Evolutionary conservation across 1,140 invertebrate species (phyloP).

Genomic region (Cyrtorhinus lividipennis): DNA sequence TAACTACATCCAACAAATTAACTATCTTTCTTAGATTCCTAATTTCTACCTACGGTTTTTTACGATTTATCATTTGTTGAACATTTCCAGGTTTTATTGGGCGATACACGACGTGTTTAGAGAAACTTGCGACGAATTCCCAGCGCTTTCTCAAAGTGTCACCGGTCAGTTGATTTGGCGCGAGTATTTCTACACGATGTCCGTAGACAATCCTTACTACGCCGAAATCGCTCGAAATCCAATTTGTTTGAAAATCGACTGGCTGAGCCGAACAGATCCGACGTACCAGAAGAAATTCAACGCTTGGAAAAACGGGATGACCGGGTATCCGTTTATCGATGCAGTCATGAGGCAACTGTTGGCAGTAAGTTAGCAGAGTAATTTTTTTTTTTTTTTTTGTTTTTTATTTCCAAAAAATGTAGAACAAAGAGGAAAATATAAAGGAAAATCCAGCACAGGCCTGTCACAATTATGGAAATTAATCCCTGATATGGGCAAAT

Average conservation of each 20-base stretch:
- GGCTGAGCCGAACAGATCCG: slow-evolving; percentile 40
- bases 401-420: background rate
- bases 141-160: slow-evolving; percentile 32
- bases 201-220: slow-evolving; percentile 46
- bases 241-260: slow-evolving; percentile 57
- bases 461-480: too few relatives aligned
- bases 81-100: slow-evolving; percentile 40
- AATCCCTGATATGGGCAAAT: too few relatives aligned
- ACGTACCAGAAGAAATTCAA: slow-evolving; percentile 35
- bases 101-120: slow-evolving; percentile 43
- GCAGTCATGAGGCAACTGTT: slow-evolving; percentile 53
- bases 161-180: slow-evolving; percentile 59
- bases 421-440: background rate
- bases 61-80: background rate
- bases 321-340: slow-evolving; percentile 63
- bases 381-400: background rate
- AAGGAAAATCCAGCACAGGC: too few relatives aligned
- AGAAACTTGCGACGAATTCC: slow-evolving; percentile 34
- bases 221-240: slow-evolving; percentile 55
- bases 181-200: slow-evolving; percentile 66
- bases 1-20: too few relatives aligned
- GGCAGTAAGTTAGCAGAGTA: slow-evolving; percentile 25
- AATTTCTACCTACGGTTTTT: too few relatives aligned
- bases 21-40: too few relatives aligned
- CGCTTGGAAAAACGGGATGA: slow-evolving; percentile 48